Conservation (phyloP, 2,113 vertebrate species). For the Muntiacus reevesi region DNA sequence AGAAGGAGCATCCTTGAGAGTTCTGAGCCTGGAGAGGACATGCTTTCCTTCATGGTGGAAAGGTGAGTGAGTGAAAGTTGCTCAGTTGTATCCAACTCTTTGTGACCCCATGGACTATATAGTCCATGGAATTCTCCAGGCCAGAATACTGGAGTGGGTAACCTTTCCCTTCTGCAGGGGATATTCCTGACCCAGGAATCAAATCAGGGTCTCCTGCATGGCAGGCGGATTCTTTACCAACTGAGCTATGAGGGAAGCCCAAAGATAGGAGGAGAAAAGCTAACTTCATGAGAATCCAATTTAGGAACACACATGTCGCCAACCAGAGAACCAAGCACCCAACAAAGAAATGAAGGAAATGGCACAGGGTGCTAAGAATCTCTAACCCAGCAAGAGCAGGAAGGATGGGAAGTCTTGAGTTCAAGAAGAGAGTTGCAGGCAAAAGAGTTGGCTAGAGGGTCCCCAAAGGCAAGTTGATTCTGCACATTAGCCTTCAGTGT, state of each 20-base stretch:
- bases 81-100: neutral
- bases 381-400: conserved; percentile 12
- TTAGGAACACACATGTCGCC: neutral
- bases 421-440: neutral
- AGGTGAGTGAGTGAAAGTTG: neutral
- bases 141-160: neutral
- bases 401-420: neutral
- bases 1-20: neutral
- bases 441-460: neutral
- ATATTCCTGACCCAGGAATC: no score
- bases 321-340: neutral
- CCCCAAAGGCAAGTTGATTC: neutral
- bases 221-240: no score
- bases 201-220: no score
- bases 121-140: neutral
- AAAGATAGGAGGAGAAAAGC: neutral
- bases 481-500: neutral
- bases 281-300: neutral
- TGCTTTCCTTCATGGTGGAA: conserved; percentile 1
- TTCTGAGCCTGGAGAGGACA: conserved; percentile 7
- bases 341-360: neutral
- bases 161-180: neutral
- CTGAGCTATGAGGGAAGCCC: neutral
- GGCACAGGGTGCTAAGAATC: neutral
- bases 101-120: neutral